Evolutionary conservation across 2,113 vertebrate genomes (phyloP), one percentile per base, ranked within the genome.

Genomic region (Tragelaphus scriptus): DNA sequence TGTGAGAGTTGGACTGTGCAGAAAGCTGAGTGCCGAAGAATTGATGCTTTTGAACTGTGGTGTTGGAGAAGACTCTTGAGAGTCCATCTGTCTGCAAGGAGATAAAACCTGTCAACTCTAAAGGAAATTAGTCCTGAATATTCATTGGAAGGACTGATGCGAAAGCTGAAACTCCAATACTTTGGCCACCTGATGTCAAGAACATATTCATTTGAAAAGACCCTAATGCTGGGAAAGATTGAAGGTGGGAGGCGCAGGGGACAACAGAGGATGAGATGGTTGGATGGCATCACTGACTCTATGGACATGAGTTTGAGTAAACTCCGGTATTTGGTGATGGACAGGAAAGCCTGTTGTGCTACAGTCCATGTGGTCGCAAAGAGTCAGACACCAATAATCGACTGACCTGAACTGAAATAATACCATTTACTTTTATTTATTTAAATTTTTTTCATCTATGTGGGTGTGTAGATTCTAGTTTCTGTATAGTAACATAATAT

Each of bases 281-380:
- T 23, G 2, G 17, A 71, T 36, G n/a, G 65, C 65, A 71, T 71
- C 65, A 71, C 68, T 23, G 5, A 71, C n/a, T 36, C 19, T 36
- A 36, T 68, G 19, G 19, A 71, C 10, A 23, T 3, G 65, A 71
- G n/a, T 71, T 23, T 71, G n/a, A 36, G 19, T 36, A 36, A 21
- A 19, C n/a, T 71, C n/a, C 0, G 0, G 5, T 36, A 12, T 23
- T 71, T 71, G n/a, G n/a, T 23, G 68, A 36, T 71, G n/a, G n/a
- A 71, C 68, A 71, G 68, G 68, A 10, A 71, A 71, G 19, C 68
- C 68, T 36, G n/a, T n/a, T 1, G 0, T 23, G n/a, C 68, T 36
- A 23, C 19, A 71, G n/a, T 71, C 19, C n/a, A 71, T 40, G n/a
- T 19, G n/a, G 19, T 71, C 0, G 2, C 68, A 71, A 71, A 21